These are phyloP conservation scores for Episyrphus balteatus DNA, from an alignment of 1,140 invertebrate species.

Conservation along the genomic window DNA sequence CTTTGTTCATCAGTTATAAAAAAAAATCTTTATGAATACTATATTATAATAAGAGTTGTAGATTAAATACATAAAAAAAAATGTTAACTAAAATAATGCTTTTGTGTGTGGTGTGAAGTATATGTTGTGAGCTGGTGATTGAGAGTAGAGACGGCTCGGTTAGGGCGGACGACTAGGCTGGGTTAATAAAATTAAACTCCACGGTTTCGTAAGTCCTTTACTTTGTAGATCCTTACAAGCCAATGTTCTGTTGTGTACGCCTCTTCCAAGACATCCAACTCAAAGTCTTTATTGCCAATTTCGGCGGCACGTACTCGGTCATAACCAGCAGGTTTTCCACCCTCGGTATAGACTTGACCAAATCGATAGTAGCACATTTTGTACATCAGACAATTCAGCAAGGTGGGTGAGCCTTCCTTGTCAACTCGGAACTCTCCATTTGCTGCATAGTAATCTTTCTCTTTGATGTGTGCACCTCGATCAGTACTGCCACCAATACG, in stretches of 20 bases:
- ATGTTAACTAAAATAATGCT: no score
- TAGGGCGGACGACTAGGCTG: no score
- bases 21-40: no score
- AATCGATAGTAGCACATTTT: constrained; percentile 95
- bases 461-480: constrained; percentile 85
- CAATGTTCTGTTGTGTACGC: constrained; percentile 93
- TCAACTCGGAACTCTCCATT: constrained; percentile 91
- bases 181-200: constrained; percentile 48
- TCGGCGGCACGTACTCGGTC: constrained; percentile 83
- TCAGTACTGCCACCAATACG: constrained; percentile 95
- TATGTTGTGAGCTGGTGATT: no score
- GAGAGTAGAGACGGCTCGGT: no score
- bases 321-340: constrained; percentile 79
- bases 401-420: constrained; percentile 71
- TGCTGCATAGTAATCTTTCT: constrained; percentile 91
- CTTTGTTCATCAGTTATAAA: no score
- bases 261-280: constrained; percentile 83
- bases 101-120: no score
- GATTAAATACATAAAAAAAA: no score
- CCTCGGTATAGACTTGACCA: constrained; percentile 85
- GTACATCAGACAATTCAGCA: constrained; percentile 92
- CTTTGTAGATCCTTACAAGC: constrained; percentile 91
- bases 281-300: constrained; percentile 92
- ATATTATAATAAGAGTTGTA: no score
- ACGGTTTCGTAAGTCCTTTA: constrained; percentile 79